These are phyloP conservation scores for Leptopilina syphax DNA, from an alignment of 2,888 invertebrate genomes.

Conservation along the genomic window DNA sequence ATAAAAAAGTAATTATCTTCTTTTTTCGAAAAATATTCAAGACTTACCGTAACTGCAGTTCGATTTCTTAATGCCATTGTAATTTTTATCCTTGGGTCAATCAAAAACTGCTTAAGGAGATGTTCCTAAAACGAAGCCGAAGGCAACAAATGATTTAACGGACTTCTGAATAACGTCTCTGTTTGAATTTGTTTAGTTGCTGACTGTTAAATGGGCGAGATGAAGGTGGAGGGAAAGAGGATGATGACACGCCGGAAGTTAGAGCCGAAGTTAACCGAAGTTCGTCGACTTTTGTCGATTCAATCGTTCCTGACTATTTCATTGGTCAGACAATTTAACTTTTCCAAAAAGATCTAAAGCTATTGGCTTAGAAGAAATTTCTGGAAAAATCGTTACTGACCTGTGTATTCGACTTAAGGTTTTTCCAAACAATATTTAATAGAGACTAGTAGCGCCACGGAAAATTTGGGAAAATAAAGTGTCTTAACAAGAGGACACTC, in stretches of 20 bases:
- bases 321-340: not conserved
- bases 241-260: constrained; percentile 23
- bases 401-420: no score
- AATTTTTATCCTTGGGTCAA: constrained; percentile 41
- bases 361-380: no score
- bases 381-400: no score
- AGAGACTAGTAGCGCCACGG: no score
- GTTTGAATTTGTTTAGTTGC: constrained; percentile 38
- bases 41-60: constrained; percentile 65
- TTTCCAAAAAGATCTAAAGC: no score
- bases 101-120: constrained; percentile 18
- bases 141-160: constrained; percentile 2
- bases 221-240: not conserved
- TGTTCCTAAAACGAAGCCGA: constrained; percentile 5
- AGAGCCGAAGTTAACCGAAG: constrained; percentile 4
- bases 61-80: constrained; percentile 71
- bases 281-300: not conserved
- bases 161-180: constrained; percentile 6
- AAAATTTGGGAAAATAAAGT: no score
- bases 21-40: not conserved
- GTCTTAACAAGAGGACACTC: no score
- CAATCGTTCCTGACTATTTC: not conserved
- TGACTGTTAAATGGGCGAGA: not conserved
- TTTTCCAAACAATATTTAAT: no score
- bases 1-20: not conserved